A percentile compares a stretch with the other conserved stretches of the same genome.
Conservation (phyloP, 2,888 invertebrate genomes). For the Eupeodes latifasciatus region DNA sequence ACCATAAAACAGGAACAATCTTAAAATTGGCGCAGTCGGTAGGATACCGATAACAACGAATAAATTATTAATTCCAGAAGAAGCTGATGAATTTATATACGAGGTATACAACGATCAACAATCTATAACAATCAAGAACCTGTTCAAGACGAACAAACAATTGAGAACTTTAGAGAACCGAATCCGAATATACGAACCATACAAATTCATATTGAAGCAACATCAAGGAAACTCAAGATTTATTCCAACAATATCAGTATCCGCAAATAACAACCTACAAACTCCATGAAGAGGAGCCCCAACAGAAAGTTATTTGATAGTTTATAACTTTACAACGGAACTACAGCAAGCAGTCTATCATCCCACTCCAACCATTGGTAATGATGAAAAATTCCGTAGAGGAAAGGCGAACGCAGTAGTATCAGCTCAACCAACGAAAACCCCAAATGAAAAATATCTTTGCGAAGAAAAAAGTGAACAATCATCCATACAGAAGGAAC, state of each 20-base stretch:
- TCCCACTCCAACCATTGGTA: background rate
- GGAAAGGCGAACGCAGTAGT: constrained; percentile 38
- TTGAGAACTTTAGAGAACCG: background rate
- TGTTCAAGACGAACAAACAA: constrained; percentile 1
- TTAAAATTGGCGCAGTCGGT: no score
- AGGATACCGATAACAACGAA: background rate
- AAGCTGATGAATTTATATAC: background rate
- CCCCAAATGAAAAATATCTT: constrained; percentile 52
- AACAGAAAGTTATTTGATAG: background rate
- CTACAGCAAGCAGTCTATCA: background rate
- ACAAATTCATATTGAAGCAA: background rate
- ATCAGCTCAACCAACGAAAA: constrained; percentile 38
- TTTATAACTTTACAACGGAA: background rate
- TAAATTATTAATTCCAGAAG: constrained; percentile 1
- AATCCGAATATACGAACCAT: background rate
- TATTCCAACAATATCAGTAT: background rate
- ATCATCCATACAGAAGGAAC: no score
- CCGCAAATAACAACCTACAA: constrained; percentile 1
- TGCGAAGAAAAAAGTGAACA: constrained; percentile 15
- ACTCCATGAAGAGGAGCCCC: constrained; percentile 1
- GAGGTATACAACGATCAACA: background rate
- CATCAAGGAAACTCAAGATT: constrained; percentile 1
- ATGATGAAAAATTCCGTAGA: constrained; percentile 1
- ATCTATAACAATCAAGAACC: background rate
- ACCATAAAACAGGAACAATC: no score